Percentiles rank a stretch among this genome's conserved stretches.
phyloP scores from a whole-genome alignment of 2,888 invertebrate genomes.

The Achlya flavicornis region DNA sequence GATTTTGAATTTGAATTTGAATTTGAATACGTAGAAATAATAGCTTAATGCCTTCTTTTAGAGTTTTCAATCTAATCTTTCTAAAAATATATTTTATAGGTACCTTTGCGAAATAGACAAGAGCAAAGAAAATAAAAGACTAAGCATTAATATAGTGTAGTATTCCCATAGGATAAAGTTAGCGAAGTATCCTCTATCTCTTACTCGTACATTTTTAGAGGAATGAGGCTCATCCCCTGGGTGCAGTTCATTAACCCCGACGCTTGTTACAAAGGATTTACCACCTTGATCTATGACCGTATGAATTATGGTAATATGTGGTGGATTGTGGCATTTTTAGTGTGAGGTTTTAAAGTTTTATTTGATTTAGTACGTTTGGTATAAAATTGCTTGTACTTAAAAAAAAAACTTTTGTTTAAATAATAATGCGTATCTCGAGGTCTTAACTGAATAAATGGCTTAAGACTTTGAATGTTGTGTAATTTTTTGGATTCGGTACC shows the following conservation, averaged over 20 bases:
- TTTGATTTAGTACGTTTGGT: neutral
- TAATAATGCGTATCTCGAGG: too few relatives aligned
- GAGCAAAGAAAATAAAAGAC: neutral
- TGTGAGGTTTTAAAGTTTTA: neutral
- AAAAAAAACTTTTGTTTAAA: too few relatives aligned
- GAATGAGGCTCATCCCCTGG: constrained; percentile 4
- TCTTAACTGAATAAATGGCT: too few relatives aligned
- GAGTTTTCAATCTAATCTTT: too few relatives aligned
- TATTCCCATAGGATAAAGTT: neutral
- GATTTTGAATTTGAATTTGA: too few relatives aligned
- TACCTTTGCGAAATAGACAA: neutral
- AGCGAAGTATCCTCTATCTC: neutral
- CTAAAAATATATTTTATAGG: neutral
- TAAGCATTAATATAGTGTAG: neutral
- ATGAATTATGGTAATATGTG: constrained; percentile 13
- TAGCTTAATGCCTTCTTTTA: too few relatives aligned
- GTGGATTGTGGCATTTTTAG: neutral
- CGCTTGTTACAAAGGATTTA: constrained; percentile 14
- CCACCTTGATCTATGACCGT: constrained; percentile 13
- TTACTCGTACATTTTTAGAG: neutral
- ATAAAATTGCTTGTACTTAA: neutral
- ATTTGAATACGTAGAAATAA: too few relatives aligned
- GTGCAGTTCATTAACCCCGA: constrained; percentile 11
- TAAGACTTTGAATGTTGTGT: too few relatives aligned
- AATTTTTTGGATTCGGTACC: too few relatives aligned